Evolutionary conservation across 2,888 invertebrate species (phyloP), one percentile per base, ranked within the genome.

Genomic region (Rhagium mordax): DNA sequence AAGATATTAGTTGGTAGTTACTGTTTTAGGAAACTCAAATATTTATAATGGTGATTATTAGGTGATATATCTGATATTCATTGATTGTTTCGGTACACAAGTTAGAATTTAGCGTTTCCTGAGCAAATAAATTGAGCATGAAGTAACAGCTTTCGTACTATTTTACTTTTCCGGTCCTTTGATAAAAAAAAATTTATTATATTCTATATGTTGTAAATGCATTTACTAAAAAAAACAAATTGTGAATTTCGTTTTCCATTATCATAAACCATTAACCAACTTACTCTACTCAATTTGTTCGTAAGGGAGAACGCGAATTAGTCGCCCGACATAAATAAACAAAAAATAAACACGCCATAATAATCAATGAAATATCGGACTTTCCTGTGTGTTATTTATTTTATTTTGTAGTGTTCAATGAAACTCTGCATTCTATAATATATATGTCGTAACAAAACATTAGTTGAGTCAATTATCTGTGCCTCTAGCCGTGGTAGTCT

Each of bases 391-490:
- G 84, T 85, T 67, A 57, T 57, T 51, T 65, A 51, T 80, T 85
- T 84, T 81, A 84, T 85, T 86, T 86, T 86, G 85, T 86, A 86
- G 86, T 86, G 83, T 85, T 84, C 79, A 81, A 75, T 82, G 76
- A 81, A 82, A 79, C 78, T 74, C 83, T 85, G 85, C 86, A 85
- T 84, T 85, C 82, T 85, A 83, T 84, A 85, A 85, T 85, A 86
- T 86, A 86, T 83, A 86, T 87, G 87, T 87, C 86, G 87, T 87
- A 87, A 86, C 84, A 85, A 86, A 86, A 87, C 81, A 86, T 90
- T 90, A 90, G 90, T 90, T 90, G 90, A 90, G 90, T 90, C 90
- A 90, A 90, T 90, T 90, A 90, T 89, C 90, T 90, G 90, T 90
- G 90, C 90, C 90, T 90, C 86, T 88, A 88, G 88, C 86, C 84